Base-by-base conservation (phyloP, 2,888 invertebrate species). In the Euplexia lucipara region DNA sequence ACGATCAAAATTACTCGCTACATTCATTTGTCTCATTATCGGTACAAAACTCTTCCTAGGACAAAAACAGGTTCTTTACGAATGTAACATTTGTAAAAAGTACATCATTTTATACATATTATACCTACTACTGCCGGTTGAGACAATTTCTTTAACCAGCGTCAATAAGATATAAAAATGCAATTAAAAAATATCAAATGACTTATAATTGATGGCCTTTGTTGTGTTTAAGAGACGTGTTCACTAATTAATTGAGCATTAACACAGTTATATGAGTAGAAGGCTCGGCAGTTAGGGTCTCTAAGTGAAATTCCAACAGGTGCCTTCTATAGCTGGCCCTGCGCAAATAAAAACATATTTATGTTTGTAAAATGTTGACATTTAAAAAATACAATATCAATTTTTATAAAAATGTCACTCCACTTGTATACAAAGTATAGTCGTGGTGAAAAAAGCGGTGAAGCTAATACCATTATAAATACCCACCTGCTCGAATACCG, bases 211-310 rank as follows among this genome's bases (percentile, higher is more conserved):
- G 58, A 78, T 70, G 47, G 51, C 61, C 42, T 69, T 73, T 71
- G 63, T 81, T 54, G 69, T 58, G 34, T 72, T 54, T 63, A 52
- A 70, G 52, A 67, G 52, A 78, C 59, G 66, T 72, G 67, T 78
- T 52, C 73, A 53, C 73, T 76, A 73, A 81, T 81, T 81, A 71
- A 82, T 72, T 69, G 68, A 52, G 62, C 41, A 83, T 75, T 70
- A 78, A 57, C 61, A 63, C 61, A 67, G 66, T 75, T 47, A n/a
- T n/a, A n/a, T n/a, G n/a, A n/a, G n/a, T n/a, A n/a, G n/a, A n/a
- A n/a, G n/a, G n/a, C n/a, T n/a, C n/a, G 34, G 41, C 54, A 54
- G 66, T 70, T 74, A 62, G 64, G 79, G 70, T 52, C 67, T n/a
- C 63, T 62, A 66, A 76, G 61, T 76, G 77, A 79, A 70, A 79